Conservation (phyloP, 2,888 invertebrate genomes). For the Spisula solida region DNA sequence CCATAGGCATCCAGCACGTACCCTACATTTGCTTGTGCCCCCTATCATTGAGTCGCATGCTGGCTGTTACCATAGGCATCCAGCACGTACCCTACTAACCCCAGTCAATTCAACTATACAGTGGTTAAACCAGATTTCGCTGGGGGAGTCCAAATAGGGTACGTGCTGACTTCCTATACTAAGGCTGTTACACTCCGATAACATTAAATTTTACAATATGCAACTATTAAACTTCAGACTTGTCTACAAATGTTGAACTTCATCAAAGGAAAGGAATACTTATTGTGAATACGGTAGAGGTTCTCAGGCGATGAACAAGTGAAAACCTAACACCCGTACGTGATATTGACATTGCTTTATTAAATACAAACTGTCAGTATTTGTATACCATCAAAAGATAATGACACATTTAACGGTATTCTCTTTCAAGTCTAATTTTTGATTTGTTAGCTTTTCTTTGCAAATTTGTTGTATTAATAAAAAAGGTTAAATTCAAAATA, state of each 20-base stretch:
- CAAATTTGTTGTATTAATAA: neutral
- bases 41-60: no score
- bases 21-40: no score
- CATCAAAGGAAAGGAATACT: neutral
- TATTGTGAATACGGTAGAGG: constrained; percentile 8
- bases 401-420: constrained; percentile 10
- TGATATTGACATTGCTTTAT: neutral
- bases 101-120: no score
- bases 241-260: neutral
- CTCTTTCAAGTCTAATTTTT: constrained; percentile 1
- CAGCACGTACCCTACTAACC: no score
- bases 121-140: no score
- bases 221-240: neutral
- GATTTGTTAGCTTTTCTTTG: constrained; percentile 8
- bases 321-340: neutral
- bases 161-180: no score
- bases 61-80: no score
- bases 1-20: no score
- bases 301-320: neutral
- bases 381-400: neutral
- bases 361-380: neutral
- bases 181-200: no score
- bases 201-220: neutral
- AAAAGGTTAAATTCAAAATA: constrained; percentile 15
- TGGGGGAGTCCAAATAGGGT: no score